Percentiles rank a stretch among this genome's conserved stretches.
Evolutionary conservation across 2,888 invertebrate species (phyloP).

Genomic region (Hemistola chrysoprasaria): DNA sequence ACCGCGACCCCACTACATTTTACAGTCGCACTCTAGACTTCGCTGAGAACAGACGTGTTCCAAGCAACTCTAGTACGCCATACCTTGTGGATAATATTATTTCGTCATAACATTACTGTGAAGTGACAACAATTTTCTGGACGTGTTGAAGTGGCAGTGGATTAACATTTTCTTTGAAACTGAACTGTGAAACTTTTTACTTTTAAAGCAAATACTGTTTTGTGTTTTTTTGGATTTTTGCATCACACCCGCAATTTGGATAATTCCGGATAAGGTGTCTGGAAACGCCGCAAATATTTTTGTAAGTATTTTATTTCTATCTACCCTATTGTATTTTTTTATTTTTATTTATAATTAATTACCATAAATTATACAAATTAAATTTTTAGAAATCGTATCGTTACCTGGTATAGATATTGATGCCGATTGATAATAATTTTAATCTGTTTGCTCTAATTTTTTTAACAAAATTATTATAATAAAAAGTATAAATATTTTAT

Average conservation of each 20-base stretch:
- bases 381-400: conserved; percentile 2
- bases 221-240: conserved; percentile 69
- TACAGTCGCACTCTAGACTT: conserved; percentile 73
- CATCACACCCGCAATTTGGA: conserved; percentile 71
- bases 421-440: no score
- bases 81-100: conserved; percentile 71
- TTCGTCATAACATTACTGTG: conserved; percentile 79
- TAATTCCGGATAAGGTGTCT: conserved; percentile 74
- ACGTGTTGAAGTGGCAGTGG: conserved; percentile 76
- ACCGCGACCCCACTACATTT: conserved; percentile 77
- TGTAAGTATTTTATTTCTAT: conserved; percentile 63
- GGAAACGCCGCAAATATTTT: conserved; percentile 78
- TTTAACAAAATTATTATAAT: no score
- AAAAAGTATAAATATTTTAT: no score
- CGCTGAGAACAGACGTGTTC: conserved; percentile 57
- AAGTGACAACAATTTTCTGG: conserved; percentile 66
- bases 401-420: no score
- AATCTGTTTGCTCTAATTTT: no score
- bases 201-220: conserved; percentile 51
- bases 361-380: conserved; percentile 8
- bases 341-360: neutral
- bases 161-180: conserved; percentile 43
- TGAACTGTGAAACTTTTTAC: no score
- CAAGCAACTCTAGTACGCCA: conserved; percentile 54
- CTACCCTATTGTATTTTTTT: conserved; percentile 19